Percentiles rank a stretch among this genome's conserved stretches.
phyloP scores from a whole-genome alignment of 2,113 vertebrate genomes.

The Cricetomys ansorgei region DNA sequence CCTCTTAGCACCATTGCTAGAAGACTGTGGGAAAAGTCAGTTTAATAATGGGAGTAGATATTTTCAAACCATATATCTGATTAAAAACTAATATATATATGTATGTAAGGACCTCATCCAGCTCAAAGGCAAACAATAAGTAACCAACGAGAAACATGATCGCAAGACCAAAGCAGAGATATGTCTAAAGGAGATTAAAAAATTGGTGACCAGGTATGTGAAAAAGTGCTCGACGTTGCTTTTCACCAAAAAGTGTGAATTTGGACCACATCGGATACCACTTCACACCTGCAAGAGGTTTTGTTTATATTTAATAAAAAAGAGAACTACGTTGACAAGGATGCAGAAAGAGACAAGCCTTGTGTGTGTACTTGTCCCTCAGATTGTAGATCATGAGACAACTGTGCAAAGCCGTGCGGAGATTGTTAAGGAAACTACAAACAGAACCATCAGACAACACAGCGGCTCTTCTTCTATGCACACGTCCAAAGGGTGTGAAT shows the following conservation, averaged over 20 bases:
- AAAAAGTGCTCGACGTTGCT: not conserved
- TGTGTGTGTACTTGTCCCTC: not conserved
- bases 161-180: not conserved
- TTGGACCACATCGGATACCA: not conserved
- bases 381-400: not conserved
- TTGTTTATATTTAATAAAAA: not conserved
- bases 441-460: too few relatives aligned
- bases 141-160: not conserved
- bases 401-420: not conserved
- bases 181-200: not conserved
- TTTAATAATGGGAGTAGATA: not conserved
- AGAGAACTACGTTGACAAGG: not conserved
- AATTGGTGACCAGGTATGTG: not conserved
- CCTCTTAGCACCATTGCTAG: not conserved
- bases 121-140: not conserved
- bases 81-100: not conserved
- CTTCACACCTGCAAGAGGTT: not conserved
- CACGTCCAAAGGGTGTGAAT: not conserved
- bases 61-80: not conserved
- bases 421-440: not conserved
- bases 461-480: not conserved
- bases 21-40: not conserved
- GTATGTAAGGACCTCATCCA: not conserved
- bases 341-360: not conserved
- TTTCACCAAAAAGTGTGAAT: not conserved